Evolutionary conservation across 2,113 vertebrate genomes (phyloP), one percentile per base, ranked within the genome.

Genomic region (Arenaria interpres): DNA sequence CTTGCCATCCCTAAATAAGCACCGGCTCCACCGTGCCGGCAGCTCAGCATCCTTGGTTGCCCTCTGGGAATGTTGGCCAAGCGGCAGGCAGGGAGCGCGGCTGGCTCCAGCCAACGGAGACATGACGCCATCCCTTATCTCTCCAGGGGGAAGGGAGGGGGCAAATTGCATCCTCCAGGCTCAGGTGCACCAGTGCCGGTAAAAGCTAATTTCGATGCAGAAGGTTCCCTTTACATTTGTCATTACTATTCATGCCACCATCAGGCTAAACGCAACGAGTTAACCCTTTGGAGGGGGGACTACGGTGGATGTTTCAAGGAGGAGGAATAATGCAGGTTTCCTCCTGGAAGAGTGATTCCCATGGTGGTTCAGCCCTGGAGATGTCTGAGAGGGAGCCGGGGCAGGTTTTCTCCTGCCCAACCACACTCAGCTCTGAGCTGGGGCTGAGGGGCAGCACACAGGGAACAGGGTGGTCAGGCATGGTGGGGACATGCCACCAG

Each of bases 151-250:
- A 69, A 35, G 28, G 86, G 87, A 82, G 92, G 46, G 63, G 86
- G 91, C 41, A 86, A 63, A 89, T 74, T 93, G 93, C 94, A 76
- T 93, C 88, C 75, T 95, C 78, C 91, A 94, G 96, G 96, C 97
- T 98, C 97, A 98, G 97, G 97, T 98, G 98, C 95, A 87, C 43
- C 60, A 87, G 62, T 69, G 59, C 83, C 7, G 12, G 77, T 81
- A 45, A 96, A 93, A 98, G 92, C 96, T 97, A 94, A 97, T 98
- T 97, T 97, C 1, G 1, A 94, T 94, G 95, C 95, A 96, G 91
- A 90, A 96, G 88, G 85, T 83, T 95, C 69, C 83, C 95, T 93
- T 90, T 88, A 73, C 96, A 84, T 90, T 93, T 81, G 81, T 94
- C 94, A 95, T 97, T 97, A 94, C 89, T 96, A 95, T 97, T 97